phyloP scores from a whole-genome alignment of 2,113 vertebrate species.

The Myrmecophaga tridactyla region DNA sequence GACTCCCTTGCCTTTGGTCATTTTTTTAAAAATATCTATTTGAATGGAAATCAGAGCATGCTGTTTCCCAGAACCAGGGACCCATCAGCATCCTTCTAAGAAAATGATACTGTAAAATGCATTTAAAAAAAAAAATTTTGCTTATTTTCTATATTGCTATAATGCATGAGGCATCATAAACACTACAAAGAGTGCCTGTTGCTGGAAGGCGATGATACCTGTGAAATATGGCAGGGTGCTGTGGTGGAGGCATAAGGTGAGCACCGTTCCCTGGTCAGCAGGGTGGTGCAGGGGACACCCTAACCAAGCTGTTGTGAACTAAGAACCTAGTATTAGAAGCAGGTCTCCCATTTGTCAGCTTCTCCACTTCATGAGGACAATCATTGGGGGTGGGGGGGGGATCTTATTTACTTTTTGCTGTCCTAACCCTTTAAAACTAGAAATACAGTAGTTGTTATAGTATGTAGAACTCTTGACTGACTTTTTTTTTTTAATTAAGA shows the following conservation, averaged over 20 bases:
- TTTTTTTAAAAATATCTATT: background rate
- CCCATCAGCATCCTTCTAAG: background rate
- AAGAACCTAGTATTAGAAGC: background rate
- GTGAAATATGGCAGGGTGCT: background rate
- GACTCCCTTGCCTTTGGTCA: background rate
- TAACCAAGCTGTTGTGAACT: background rate
- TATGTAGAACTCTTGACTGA: background rate
- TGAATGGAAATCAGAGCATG: conserved; percentile 55
- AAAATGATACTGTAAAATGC: conserved; percentile 8
- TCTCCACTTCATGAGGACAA: background rate
- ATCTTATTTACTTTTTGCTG: background rate
- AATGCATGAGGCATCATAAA: background rate
- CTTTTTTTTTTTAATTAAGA: background rate
- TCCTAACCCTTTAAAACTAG: background rate
- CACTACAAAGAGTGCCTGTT: background rate
- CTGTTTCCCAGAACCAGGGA: conserved; percentile 17
- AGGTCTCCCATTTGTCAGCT: background rate
- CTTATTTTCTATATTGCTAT: background rate
- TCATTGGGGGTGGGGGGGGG: background rate
- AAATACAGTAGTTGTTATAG: background rate
- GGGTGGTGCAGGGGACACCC: rapidly evolving
- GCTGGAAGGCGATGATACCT: background rate
- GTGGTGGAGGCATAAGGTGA: background rate
- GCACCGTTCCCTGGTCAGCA: background rate
- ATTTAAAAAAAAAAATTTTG: background rate